Conservation (phyloP, 1,140 invertebrate species). For the Contarinia nasturtii region DNA sequence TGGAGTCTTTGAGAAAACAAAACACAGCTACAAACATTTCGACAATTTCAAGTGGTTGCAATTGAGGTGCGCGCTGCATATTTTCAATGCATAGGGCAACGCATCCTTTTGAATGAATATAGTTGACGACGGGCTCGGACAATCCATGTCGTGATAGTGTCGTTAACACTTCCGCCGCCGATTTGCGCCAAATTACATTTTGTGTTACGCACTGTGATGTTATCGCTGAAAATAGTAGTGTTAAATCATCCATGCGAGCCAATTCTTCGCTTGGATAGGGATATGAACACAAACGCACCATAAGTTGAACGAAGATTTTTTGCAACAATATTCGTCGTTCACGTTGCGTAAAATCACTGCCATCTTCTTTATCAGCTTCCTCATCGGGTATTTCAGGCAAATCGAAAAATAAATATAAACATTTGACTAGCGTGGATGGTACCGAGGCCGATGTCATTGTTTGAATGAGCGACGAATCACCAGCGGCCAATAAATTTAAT, state of each 20-base stretch:
- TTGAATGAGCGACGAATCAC: constrained; percentile 61
- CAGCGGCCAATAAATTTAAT: constrained; percentile 74
- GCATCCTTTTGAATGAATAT: constrained; percentile 95
- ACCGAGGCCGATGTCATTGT: constrained; percentile 89
- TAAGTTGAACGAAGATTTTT: constrained; percentile 92
- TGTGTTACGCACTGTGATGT: constrained; percentile 83
- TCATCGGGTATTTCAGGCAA: constrained; percentile 75
- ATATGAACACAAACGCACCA: constrained; percentile 84
- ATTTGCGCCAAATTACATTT: constrained; percentile 92
- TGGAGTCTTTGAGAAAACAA: constrained; percentile 97
- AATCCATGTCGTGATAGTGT: constrained; percentile 87
- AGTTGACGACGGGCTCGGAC: constrained; percentile 78
- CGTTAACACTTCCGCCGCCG: constrained; percentile 88
- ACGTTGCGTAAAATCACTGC: constrained; percentile 73
- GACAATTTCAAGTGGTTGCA: constrained; percentile 86
- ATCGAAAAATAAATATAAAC: constrained; percentile 97
- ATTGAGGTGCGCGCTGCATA: constrained; percentile 80
- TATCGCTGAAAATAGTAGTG: constrained; percentile 87
- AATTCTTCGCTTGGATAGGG: constrained; percentile 87
- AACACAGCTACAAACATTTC: constrained; percentile 98
- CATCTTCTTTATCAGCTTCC: constrained; percentile 48
- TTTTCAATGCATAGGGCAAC: constrained; percentile 90
- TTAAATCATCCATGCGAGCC: constrained; percentile 88
- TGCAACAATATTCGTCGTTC: constrained; percentile 84
- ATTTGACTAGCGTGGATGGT: constrained; percentile 95